Percentiles rank a stretch among this genome's conserved stretches.
phyloP scores from a whole-genome alignment of 2,888 invertebrate species.

The Pocota personata region DNA sequence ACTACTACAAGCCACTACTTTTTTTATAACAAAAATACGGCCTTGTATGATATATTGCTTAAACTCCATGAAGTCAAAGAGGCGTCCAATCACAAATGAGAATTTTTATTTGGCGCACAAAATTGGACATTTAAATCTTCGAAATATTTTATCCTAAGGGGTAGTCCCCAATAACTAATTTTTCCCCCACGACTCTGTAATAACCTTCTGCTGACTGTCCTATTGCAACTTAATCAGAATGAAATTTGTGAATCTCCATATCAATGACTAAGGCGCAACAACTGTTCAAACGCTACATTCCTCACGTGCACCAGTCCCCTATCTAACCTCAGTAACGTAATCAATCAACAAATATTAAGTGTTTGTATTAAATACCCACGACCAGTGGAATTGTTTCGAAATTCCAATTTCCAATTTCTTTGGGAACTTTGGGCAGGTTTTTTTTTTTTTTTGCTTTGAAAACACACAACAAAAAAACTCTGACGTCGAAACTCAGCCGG shows the following conservation, averaged over 20 bases:
- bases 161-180: not conserved
- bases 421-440: not conserved
- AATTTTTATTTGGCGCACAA: too few relatives aligned
- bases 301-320: constrained; percentile 54
- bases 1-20: too few relatives aligned
- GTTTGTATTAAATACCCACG: not conserved
- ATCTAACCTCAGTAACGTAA: constrained; percentile 22
- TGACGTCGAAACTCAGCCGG: constrained; percentile 4
- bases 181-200: not conserved
- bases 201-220: not conserved
- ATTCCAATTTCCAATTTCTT: not conserved
- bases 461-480: not conserved
- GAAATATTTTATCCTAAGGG: too few relatives aligned
- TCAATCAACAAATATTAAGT: constrained; percentile 39
- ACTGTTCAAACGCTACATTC: constrained; percentile 24
- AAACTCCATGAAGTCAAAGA: too few relatives aligned
- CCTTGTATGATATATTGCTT: too few relatives aligned
- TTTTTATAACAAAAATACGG: too few relatives aligned
- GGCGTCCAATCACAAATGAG: too few relatives aligned
- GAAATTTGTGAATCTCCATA: not conserved
- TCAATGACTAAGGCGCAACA: not conserved
- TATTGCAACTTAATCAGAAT: not conserved
- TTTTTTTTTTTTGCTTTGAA: not conserved
- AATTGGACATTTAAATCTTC: too few relatives aligned
- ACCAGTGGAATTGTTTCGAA: constrained; percentile 12